Evolutionary conservation across 2,888 invertebrate genomes (phyloP).

Genomic region (Charanyca ferruginea): DNA sequence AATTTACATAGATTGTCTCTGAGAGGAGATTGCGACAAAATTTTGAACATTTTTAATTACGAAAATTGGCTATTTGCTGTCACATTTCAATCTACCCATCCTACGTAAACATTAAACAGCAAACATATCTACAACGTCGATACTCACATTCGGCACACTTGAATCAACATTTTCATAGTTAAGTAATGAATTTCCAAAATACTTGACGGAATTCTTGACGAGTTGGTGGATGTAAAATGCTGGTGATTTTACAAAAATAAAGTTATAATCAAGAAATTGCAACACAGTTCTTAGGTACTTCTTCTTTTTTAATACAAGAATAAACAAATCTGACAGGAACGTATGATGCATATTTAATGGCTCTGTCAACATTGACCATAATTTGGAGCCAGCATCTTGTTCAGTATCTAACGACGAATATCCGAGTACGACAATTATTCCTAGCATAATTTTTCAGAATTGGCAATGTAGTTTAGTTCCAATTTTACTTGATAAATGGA

Average conservation of each 20-base stretch:
- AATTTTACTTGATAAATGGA: slow-evolving; percentile 27
- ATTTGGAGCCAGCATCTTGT: slow-evolving; percentile 16
- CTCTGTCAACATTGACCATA: slow-evolving; percentile 26
- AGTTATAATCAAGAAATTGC: slow-evolving; percentile 13
- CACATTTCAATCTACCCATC: slow-evolving; percentile 38
- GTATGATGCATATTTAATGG: slow-evolving; percentile 45
- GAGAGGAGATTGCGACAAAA: too few species aligned
- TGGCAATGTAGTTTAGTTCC: slow-evolving; percentile 12
- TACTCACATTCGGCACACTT: slow-evolving; percentile 26
- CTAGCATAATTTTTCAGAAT: slow-evolving; percentile 27
- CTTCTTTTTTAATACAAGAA: slow-evolving; percentile 6
- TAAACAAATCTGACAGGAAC: slow-evolving; percentile 23
- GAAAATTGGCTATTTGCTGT: too few species aligned
- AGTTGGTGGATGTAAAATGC: background rate
- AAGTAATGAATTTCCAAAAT: slow-evolving; percentile 31
- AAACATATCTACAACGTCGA: slow-evolving; percentile 25
- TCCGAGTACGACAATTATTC: slow-evolving; percentile 41
- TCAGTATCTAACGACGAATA: slow-evolving; percentile 10
- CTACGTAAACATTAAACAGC: slow-evolving; percentile 11
- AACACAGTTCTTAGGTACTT: background rate
- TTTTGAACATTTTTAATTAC: too few species aligned
- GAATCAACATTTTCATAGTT: slow-evolving; percentile 26
- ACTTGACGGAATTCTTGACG: slow-evolving; percentile 19
- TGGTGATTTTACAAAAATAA: background rate
- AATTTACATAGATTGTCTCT: too few species aligned